Base-by-base conservation (phyloP, 1,140 invertebrate genomes). In the Orius insidiosus region DNA sequence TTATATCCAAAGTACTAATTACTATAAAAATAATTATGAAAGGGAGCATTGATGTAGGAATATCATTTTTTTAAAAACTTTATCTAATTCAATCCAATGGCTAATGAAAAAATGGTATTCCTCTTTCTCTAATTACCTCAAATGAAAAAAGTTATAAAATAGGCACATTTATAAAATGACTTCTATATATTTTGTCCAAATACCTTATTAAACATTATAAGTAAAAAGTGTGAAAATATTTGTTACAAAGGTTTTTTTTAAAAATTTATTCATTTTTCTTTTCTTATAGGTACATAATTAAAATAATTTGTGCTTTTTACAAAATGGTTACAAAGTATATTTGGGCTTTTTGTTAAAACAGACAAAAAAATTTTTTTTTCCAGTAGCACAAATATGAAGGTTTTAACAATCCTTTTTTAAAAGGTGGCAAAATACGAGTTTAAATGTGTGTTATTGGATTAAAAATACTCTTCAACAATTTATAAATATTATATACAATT, bases 171-270 rank as follows among this genome's bases (percentile, higher is more conserved):
- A 46, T 37, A 46, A 46, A 46, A 36, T 38, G 35, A 36, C 45
- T 46, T 19, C 35, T 37, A 46, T 46, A 37, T 16, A 15, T 46
- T 14, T n/a, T n/a, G n/a, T n/a, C n/a, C n/a, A n/a, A n/a, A n/a
- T n/a, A n/a, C n/a, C n/a, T n/a, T n/a, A n/a, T n/a, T 19, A 24
- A 18, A 46, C 7, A 24, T 24, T 24, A 24, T 24, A 35, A 46
- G 45, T 46, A 46, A 46, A 46, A 46, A 46, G 45, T 46, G 45
- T 46, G 45, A 46, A 46, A 46, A 46, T 46, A 46, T 38, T 32
- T 46, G 45, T 46, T 46, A 46, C 45, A 46, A 46, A 46, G 45
- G 24, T 24, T 24, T 46, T 46, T n/a, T 19, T 37, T 15, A 46
- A 46, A 46, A 46, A 37, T 46, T 46, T 46, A 46, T 31, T 31